Base-by-base conservation (phyloP, 2,113 vertebrate genomes). In the Rhabdornis inornatus region DNA sequence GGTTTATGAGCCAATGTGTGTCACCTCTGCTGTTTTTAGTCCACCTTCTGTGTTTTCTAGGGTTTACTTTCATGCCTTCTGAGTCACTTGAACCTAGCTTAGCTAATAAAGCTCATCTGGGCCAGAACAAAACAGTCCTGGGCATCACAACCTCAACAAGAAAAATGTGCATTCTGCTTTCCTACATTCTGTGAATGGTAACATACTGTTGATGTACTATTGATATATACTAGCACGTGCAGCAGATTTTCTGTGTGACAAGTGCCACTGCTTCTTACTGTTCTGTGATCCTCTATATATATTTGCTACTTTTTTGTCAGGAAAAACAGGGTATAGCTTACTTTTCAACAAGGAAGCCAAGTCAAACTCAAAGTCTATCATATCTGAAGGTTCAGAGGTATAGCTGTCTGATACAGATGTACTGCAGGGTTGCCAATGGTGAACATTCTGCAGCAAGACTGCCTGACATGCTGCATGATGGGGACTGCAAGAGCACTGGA, bases 401-500 rank as follows among this genome's bases (percentile, higher is more conserved):
- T 6, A 52, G 13, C 8, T 83, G 8, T n/a, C 12, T 47, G 27
- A 33, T 15, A 27, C 0, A 18, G 6, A 33, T 42, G 31, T 11
- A 60, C 44, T 59, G 17, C 25, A 77, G n/a, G 12, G 4, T 2
- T 68, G 37, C 39, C 28, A 27, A 39, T 19, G 10, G 30, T 75
- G 39, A 57, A 42, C 5, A 10, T 0, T 1, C 44, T 47, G 28
- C 39, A 50, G 33, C 4, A 64, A 40, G 15, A 50, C 19, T 74
- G 15, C 28, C 55, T 45, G 35, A 61, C 11, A 15, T 37, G 8
- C 44, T 80, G 42, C 0, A 0, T 53, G 23, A 23, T 24, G 39
- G 22, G 19, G 8, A 40, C 57, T 72, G 45, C 16, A 31, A 56
- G 35, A 90, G 49, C 35, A 45, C 9, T 59, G 35, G 10, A 56